Percentiles rank a stretch among this genome's conserved stretches.
Evolutionary conservation across 2,113 vertebrate genomes (phyloP).

Genomic region (Nibea coibor): DNA sequence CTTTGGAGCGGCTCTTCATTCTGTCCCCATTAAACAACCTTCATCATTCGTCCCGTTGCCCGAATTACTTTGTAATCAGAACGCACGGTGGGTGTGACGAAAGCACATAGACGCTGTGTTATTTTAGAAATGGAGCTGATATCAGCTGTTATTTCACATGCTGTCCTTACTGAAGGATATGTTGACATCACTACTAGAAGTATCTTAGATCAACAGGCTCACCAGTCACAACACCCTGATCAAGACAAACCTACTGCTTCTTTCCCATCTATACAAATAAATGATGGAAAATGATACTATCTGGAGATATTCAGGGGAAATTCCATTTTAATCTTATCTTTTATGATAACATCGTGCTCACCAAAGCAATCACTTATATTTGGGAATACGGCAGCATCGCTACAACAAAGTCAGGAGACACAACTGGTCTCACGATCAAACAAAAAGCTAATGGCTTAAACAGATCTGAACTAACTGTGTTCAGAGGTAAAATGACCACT

Average conservation of each 20-base stretch:
- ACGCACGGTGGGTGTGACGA: not conserved
- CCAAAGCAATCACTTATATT: not conserved
- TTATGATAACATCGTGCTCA: not conserved
- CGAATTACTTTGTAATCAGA: not conserved
- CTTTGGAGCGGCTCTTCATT: constrained; percentile 5
- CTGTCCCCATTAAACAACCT: constrained; percentile 31
- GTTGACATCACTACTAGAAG: not conserved
- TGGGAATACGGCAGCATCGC: not conserved
- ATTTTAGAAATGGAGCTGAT: not conserved
- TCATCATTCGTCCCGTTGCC: constrained; percentile 28
- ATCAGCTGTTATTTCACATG: not conserved
- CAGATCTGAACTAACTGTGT: not conserved
- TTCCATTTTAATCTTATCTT: not conserved
- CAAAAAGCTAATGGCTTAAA: not conserved
- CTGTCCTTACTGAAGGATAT: constrained; percentile 3
- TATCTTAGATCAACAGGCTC: not conserved
- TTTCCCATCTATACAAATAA: not conserved
- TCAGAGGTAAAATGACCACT: not conserved
- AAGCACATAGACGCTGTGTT: not conserved
- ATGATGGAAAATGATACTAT: not conserved
- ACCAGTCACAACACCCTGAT: constrained; percentile 25
- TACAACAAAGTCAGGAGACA: not conserved
- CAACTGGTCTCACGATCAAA: not conserved
- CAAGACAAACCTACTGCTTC: constrained; percentile 3
- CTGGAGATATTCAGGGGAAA: not conserved